Percentiles rank a stretch among this genome's conserved stretches.
phyloP scores from a whole-genome alignment of 2,113 vertebrate species.

The Rhegmatorhina hoffmannsi region DNA sequence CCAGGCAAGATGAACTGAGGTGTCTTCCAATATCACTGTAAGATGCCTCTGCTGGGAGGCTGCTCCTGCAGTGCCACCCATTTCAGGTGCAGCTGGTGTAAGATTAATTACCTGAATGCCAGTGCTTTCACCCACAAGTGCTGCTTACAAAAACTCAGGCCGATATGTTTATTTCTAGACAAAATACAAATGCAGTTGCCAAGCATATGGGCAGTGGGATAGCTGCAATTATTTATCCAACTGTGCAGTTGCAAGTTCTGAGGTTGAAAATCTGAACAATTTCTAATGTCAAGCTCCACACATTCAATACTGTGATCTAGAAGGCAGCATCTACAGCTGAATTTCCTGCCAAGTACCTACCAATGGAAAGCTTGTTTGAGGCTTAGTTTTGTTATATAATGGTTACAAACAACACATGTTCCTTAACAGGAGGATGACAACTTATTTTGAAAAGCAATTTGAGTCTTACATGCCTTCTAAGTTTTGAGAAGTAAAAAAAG shows the following conservation, averaged over 20 bases:
- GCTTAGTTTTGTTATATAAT: constrained; percentile 6
- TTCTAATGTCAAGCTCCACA: constrained; percentile 30
- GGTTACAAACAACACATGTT: constrained; percentile 19
- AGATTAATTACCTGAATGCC: constrained; percentile 17
- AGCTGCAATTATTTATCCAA: constrained; percentile 59
- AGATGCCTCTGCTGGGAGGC: neutral
- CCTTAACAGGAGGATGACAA: neutral
- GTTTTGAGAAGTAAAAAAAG: neutral
- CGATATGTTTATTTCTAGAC: constrained; percentile 61
- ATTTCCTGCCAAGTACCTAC: constrained; percentile 24
- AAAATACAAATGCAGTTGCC: constrained; percentile 58
- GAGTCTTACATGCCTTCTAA: neutral
- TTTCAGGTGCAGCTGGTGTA: neutral
- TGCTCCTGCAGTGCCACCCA: neutral
- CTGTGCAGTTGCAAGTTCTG: constrained; percentile 31
- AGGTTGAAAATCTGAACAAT: constrained; percentile 45
- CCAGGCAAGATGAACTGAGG: neutral
- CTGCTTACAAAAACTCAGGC: constrained; percentile 48
- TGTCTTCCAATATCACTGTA: neutral
- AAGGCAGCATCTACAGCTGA: constrained; percentile 30
- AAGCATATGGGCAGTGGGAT: constrained; percentile 61
- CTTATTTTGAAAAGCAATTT: constrained; percentile 4
- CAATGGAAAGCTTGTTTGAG: constrained; percentile 15
- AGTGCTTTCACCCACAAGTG: constrained; percentile 15
- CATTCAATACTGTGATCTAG: neutral